These are phyloP conservation scores for Lathamus discolor DNA, from an alignment of 2,113 vertebrate genomes.

Conservation along the genomic window DNA sequence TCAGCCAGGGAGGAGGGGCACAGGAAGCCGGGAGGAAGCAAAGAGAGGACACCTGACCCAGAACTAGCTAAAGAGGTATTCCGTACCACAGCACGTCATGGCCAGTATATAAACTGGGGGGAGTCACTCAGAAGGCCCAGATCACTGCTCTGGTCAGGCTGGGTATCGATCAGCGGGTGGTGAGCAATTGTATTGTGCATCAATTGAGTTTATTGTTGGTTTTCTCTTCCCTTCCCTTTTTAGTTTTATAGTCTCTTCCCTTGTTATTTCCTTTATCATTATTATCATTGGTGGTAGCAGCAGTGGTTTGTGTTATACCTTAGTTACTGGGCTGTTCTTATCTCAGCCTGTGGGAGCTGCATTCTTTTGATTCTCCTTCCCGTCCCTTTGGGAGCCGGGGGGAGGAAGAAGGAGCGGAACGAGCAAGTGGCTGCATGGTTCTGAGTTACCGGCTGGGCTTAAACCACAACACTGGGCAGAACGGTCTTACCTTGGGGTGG, in stretches of 20 bases:
- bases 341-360: not conserved
- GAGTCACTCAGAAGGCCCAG: not conserved
- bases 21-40: not conserved
- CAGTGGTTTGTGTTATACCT: not conserved
- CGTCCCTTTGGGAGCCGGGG: too few relatives aligned
- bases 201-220: not conserved
- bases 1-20: not conserved
- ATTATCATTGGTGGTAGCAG: not conserved
- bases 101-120: not conserved
- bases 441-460: not conserved
- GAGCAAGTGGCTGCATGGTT: not conserved
- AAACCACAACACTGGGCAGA: not conserved
- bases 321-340: not conserved
- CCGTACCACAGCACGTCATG: not conserved
- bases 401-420: not conserved
- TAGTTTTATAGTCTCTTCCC: not conserved
- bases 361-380: not conserved
- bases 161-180: not conserved
- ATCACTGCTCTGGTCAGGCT: not conserved
- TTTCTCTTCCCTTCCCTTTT: not conserved
- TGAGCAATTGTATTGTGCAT: not conserved
- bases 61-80: not conserved
- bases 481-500: accelerated
- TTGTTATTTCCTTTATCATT: not conserved
- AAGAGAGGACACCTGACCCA: not conserved